phyloP scores from a whole-genome alignment of 1,140 invertebrate species.

The Agraylea sexmaculata region DNA sequence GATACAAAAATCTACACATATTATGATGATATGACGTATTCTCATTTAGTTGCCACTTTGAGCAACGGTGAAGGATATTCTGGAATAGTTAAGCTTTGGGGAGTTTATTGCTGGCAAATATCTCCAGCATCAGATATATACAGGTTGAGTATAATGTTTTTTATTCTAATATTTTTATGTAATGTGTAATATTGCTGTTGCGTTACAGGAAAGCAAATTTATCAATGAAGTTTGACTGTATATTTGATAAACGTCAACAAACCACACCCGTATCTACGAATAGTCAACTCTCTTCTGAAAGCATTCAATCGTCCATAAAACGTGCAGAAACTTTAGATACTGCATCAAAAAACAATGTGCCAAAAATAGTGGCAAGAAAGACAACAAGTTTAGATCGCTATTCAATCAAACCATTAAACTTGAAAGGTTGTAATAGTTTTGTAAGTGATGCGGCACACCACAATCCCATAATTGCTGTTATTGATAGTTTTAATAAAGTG shows the following conservation, averaged over 20 bases:
- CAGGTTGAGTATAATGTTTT: constrained; percentile 3
- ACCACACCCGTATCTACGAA: constrained; percentile 2
- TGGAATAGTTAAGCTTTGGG: constrained; percentile 11
- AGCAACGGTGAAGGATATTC: constrained; percentile 8
- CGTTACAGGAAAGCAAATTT: constrained; percentile 9
- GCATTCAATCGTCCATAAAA: constrained; percentile 1
- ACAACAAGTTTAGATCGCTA: constrained; percentile 16
- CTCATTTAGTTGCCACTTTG: constrained; percentile 9
- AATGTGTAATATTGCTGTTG: background rate
- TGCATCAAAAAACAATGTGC: background rate
- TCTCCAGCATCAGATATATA: background rate
- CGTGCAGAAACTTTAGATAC: constrained; percentile 9
- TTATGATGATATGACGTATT: background rate
- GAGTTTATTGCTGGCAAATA: constrained; percentile 3
- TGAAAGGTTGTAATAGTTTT: constrained; percentile 3
- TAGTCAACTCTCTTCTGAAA: background rate
- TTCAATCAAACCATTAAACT: constrained; percentile 8
- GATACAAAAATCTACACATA: constrained; percentile 1
- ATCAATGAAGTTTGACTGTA: constrained; percentile 17
- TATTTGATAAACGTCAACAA: constrained; percentile 9
- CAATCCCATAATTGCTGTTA: constrained; percentile 13
- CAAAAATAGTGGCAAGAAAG: constrained; percentile 10
- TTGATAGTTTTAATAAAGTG: constrained; percentile 12
- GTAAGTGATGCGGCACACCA: background rate
- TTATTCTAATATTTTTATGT: background rate